phyloP scores from a whole-genome alignment of 2,888 invertebrate species.

The Litoditis marina region DNA sequence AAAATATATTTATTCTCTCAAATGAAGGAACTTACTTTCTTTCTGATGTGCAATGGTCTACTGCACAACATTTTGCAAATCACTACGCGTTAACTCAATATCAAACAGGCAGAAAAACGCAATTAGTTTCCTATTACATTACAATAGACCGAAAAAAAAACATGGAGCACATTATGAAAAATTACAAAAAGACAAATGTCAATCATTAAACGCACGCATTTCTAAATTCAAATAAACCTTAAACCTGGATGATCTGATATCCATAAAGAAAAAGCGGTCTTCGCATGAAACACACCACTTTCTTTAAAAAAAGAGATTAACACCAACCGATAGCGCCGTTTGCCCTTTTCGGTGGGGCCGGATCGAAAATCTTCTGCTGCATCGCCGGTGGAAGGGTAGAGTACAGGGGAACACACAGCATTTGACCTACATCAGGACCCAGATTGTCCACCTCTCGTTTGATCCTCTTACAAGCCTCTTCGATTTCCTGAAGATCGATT shows the following conservation, averaged over 20 bases:
- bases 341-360: conserved; percentile 84
- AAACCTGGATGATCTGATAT: too few relatives aligned
- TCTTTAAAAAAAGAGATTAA: not conserved
- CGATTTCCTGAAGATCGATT: conserved; percentile 74
- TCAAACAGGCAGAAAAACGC: not conserved
- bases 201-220: too few relatives aligned
- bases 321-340: conserved; percentile 78
- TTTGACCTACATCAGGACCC: conserved; percentile 82
- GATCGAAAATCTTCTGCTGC: conserved; percentile 84
- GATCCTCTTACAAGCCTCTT: conserved; percentile 96
- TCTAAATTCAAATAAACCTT: too few relatives aligned
- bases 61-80: too few relatives aligned
- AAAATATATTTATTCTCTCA: not conserved
- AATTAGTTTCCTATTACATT: not conserved
- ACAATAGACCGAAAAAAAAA: not conserved
- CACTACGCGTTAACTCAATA: too few relatives aligned
- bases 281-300: not conserved
- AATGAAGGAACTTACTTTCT: too few relatives aligned
- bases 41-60: too few relatives aligned
- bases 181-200: too few relatives aligned
- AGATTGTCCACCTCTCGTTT: conserved; percentile 91
- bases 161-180: not conserved
- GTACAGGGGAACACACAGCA: conserved; percentile 96
- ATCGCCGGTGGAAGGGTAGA: conserved; percentile 94
- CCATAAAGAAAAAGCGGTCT: not conserved